Evolutionary conservation across 2,888 invertebrate species (phyloP).

Genomic region (Hybos culiciformis): DNA sequence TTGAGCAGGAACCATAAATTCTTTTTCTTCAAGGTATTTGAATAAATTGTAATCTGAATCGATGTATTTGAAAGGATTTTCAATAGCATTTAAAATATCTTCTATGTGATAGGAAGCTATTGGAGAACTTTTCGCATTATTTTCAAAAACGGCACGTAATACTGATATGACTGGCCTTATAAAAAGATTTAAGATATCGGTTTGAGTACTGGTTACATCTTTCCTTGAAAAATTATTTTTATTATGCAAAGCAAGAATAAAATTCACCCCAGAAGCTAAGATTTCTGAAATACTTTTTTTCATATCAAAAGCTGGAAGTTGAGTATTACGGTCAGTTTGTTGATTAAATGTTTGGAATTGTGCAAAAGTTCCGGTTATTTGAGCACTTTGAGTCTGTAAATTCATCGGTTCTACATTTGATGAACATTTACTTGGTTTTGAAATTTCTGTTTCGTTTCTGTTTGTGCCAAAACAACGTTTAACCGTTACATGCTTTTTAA

Average conservation of each 20-base stretch:
- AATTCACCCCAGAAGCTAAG: background rate
- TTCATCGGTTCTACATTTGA: no score
- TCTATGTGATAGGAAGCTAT: background rate
- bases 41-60: background rate
- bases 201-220: background rate
- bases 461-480: no score
- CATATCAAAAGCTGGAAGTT: no score
- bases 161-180: background rate
- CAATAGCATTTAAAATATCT: background rate
- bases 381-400: no score
- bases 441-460: no score
- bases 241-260: background rate
- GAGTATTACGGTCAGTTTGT: no score
- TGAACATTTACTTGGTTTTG: no score
- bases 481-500: no score
- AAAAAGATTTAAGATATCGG: background rate
- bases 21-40: background rate
- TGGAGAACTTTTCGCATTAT: background rate
- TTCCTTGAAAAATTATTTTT: background rate
- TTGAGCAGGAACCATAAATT: background rate
- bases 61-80: background rate
- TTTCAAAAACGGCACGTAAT: background rate
- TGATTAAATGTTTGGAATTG: no score
- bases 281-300: no score
- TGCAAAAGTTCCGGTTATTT: no score